Evolutionary conservation across 2,888 invertebrate genomes (phyloP), one percentile per base, ranked within the genome.

Genomic region (Apamea monoglypha): DNA sequence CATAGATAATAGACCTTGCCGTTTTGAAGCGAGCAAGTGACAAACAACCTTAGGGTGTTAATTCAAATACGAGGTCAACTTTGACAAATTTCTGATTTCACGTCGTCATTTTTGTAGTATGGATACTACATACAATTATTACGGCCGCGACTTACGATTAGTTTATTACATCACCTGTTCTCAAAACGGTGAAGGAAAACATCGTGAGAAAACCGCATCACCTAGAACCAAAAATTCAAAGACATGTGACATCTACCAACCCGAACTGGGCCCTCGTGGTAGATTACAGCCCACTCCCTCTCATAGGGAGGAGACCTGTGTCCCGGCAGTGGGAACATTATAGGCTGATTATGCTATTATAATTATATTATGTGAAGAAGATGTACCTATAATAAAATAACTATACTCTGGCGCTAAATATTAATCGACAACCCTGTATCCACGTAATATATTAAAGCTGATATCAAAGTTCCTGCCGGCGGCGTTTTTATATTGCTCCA

Each of bases 401-500:
- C 25, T 56, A 56, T 10, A 56, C 10, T 25, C 0, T 12, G 3
- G 56, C 2, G 10, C 56, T 56, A 25, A 8, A 25, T 56, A 21
- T 25, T 56, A 61, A 56, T 44, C 32, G 69, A 40, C 75, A 86
- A 63, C 88, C 86, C 88, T 86, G 40, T 36, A 5, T 25, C 10
- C 59, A 56, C 8, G 56, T 63, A 47, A 66, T 82, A 66, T 79
- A 86, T 85, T 80, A 75, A 78, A 68, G 63, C 67, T 66, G 32
- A 74, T 71, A 86, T 59, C 66, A 67, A 82, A 78, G 74, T 76
- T 68, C 70, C 40, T 67, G 76, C 70, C 56, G 59, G 61, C 69
- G 76, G 78, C 67, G 47, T 80, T 85, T 86, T 79, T 78, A 87
- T 80, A 80, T 73, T 69, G 44, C 76, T 70, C 66, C 78, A 73